These are phyloP conservation scores for Leptinotarsa lineolata DNA, from an alignment of 1,140 invertebrate genomes.

Conservation along the genomic window DNA sequence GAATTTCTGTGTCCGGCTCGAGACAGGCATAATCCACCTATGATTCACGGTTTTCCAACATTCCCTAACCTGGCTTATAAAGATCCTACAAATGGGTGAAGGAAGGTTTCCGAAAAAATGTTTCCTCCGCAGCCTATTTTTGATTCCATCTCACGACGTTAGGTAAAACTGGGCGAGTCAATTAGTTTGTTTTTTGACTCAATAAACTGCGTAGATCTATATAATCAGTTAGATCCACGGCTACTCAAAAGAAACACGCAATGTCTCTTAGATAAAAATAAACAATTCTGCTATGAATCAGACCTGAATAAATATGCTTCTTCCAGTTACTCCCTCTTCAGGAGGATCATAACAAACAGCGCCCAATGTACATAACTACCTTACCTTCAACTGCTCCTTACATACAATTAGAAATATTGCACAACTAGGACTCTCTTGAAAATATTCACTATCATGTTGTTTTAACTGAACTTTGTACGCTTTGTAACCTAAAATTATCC, in stretches of 20 bases:
- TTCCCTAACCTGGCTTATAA: not conserved
- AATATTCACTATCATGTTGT: too few relatives aligned
- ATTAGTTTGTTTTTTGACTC: not conserved
- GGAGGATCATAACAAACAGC: not conserved
- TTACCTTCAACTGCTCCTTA: not conserved
- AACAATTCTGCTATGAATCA: slow-evolving; percentile 1
- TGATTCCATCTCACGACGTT: not conserved
- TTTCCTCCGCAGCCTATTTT: not conserved
- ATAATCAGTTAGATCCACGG: not conserved
- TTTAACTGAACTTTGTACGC: too few relatives aligned
- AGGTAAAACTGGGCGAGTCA: not conserved
- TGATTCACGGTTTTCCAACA: not conserved
- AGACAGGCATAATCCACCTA: not conserved
- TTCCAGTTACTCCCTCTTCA: not conserved
- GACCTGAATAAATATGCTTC: not conserved
- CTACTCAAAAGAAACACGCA: not conserved
- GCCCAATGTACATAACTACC: not conserved
- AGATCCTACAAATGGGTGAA: not conserved
- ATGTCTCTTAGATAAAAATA: not conserved
- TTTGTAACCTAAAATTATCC: too few relatives aligned
- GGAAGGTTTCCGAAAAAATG: not conserved
- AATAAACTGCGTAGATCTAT: not conserved
- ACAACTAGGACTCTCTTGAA: not conserved
- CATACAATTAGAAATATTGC: not conserved
- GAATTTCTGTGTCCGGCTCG: not conserved